Evolutionary conservation across 2,113 vertebrate species (phyloP).

Genomic region (Apeltes quadracus): DNA sequence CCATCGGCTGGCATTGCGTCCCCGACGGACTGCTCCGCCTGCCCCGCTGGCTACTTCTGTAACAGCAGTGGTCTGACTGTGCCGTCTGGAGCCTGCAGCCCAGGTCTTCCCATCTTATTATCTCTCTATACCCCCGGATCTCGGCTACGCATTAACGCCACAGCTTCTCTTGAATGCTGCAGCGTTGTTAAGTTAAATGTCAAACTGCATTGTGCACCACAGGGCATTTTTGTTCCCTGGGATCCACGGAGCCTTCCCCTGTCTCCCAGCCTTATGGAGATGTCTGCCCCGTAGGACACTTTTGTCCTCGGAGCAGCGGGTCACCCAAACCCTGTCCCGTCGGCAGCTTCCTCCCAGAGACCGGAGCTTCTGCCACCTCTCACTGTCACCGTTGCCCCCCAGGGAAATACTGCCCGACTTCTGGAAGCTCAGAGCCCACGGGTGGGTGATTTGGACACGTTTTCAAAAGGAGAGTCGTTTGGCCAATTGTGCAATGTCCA

Average conservation of each 20-base stretch:
- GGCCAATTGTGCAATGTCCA: background rate
- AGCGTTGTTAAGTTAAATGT: slow-evolving; percentile 30
- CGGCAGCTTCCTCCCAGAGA: slow-evolving; percentile 82
- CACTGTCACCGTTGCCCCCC: slow-evolving; percentile 86
- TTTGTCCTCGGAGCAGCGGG: slow-evolving; percentile 83
- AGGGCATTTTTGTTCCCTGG: slow-evolving; percentile 81
- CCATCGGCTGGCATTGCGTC: slow-evolving; percentile 69
- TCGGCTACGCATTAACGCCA: background rate
- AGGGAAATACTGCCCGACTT: slow-evolving; percentile 82
- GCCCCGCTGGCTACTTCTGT: slow-evolving; percentile 80
- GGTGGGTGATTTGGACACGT: slow-evolving; percentile 58
- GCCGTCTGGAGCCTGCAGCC: slow-evolving; percentile 78
- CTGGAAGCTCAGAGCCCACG: slow-evolving; percentile 73
- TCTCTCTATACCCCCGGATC: slow-evolving; percentile 12
- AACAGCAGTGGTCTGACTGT: slow-evolving; percentile 74
- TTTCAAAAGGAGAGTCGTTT: background rate
- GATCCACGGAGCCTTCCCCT: slow-evolving; percentile 74
- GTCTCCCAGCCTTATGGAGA: slow-evolving; percentile 82
- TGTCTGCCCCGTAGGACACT: slow-evolving; percentile 88
- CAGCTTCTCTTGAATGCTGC: background rate
- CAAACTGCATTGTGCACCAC: slow-evolving; percentile 19
- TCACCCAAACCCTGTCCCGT: slow-evolving; percentile 84
- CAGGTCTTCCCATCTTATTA: slow-evolving; percentile 69
- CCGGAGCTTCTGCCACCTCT: slow-evolving; percentile 76
- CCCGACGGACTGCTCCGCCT: slow-evolving; percentile 74